Base-by-base conservation (phyloP, 2,113 vertebrate species). In the Callipepla californica region DNA sequence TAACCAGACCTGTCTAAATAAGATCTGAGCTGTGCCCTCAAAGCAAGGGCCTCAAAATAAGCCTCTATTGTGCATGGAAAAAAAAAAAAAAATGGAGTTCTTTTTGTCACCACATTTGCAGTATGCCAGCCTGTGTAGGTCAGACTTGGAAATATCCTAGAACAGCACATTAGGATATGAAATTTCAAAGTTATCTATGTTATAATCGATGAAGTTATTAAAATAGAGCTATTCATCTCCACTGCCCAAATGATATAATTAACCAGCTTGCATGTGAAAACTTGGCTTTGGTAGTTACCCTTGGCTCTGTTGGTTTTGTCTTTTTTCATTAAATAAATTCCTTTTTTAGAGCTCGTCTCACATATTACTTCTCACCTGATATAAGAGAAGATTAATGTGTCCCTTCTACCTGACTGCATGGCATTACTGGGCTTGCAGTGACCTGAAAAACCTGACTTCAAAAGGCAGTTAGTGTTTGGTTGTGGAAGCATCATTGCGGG, bases 281-380 rank as follows among this genome's bases (percentile, higher is more conserved):
- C 63, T 47, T 92, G 72, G 70, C 72, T 93, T 87, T 67, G 38
- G 57, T 80, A 48, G 63, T 87, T 92, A 82, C 86, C 74, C 78
- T 87, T 93, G 80, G 48, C 62, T 81, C 73, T 66, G n/a, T 28
- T 53, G 51, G 13, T 14, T 26, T 9, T 76, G 40, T 40, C 40
- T 94, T 93, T 80, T 69, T 84, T 89, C 89, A 55, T 92, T 93
- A 89, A 62, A 80, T 92, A 92, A 87, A 92, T 93, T 84, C 50
- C 16, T 87, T 81, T 89, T 28, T 87, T 87, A 92, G 62, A 79
- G 13, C 40, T 89, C 76, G 40, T 87, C 62, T 94, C 70, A 62
- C 53, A 89, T 45, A 86, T 89, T 94, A 89, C 38, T 51, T 68
- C 78, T 84, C 74, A 44, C 51, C 26, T 80, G 55, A 63, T 80